These are phyloP conservation scores for Eupithecia subfuscata DNA, from an alignment of 2,888 invertebrate species.

Conservation along the genomic window DNA sequence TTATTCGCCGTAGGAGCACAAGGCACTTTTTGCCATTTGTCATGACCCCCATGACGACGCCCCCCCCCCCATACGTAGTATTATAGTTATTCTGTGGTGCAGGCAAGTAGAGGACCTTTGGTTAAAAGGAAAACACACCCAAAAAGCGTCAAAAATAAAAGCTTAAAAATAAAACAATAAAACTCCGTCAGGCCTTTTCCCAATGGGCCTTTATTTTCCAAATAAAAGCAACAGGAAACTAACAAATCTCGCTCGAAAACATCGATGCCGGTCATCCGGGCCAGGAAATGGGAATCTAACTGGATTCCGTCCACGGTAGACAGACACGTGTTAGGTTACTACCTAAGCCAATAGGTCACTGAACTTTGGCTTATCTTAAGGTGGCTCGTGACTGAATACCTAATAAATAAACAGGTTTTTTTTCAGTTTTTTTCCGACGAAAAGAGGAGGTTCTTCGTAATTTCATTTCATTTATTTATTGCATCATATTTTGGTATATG, in stretches of 20 bases:
- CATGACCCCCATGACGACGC: too few relatives aligned
- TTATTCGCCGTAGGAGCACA: too few relatives aligned
- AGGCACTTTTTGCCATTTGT: too few relatives aligned
- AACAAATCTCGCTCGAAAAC: slow-evolving; percentile 21
- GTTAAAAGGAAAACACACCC: not conserved
- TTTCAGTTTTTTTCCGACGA: too few relatives aligned
- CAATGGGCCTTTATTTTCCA: not conserved
- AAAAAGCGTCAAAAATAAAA: not conserved
- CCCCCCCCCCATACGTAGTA: too few relatives aligned
- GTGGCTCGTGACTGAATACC: too few relatives aligned
- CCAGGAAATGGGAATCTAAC: slow-evolving; percentile 33
- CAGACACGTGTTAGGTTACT: not conserved
- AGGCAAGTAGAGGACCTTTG: not conserved
- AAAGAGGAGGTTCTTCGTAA: too few relatives aligned
- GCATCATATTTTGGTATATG: too few relatives aligned
- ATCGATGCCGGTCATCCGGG: slow-evolving; percentile 23
- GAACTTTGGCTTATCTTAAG: not conserved
- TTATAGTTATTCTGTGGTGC: not conserved
- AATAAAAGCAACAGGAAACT: slow-evolving; percentile 21
- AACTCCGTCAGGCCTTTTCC: not conserved
- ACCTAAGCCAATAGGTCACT: not conserved
- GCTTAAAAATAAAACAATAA: not conserved
- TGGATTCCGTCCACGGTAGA: not conserved
- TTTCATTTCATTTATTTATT: too few relatives aligned
- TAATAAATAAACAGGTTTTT: too few relatives aligned